Evolutionary conservation across 2,888 invertebrate species (phyloP).

Genomic region (Cephus pygmeus): DNA sequence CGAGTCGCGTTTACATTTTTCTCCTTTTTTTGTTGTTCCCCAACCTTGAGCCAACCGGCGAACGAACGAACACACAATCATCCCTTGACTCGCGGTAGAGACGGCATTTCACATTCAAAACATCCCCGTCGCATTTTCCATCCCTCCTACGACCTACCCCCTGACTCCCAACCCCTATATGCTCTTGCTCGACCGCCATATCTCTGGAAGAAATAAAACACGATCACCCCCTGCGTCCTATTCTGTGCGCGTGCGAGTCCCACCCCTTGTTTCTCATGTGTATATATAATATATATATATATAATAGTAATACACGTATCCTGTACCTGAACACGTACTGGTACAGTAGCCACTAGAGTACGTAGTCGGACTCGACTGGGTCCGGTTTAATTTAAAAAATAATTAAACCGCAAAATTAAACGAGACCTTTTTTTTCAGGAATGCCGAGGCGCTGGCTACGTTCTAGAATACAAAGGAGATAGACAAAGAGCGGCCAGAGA

Average conservation of each 20-base stretch:
- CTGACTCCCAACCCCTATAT: slow-evolving; percentile 15
- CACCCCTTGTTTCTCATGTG: not conserved
- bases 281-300: not conserved
- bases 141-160: slow-evolving; percentile 26
- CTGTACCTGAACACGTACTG: not conserved
- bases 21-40: slow-evolving; percentile 39
- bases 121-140: slow-evolving; percentile 35
- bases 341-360: not conserved
- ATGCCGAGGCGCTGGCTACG: slow-evolving; percentile 11
- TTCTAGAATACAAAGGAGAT: slow-evolving; percentile 6
- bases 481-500: not conserved
- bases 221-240: slow-evolving; percentile 24
- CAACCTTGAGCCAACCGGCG: slow-evolving; percentile 17
- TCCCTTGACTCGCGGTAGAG: slow-evolving; percentile 29
- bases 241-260: slow-evolving; percentile 22
- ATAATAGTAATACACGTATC: not conserved
- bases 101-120: slow-evolving; percentile 56
- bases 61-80: slow-evolving; percentile 39
- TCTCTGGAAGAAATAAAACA: slow-evolving; percentile 56
- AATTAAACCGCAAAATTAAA: slow-evolving; percentile 62
- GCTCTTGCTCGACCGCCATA: slow-evolving; percentile 36
- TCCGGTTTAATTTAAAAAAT: slow-evolving; percentile 61
- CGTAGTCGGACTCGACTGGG: slow-evolving; percentile 11
- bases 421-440: slow-evolving; percentile 29
- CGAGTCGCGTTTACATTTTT: slow-evolving; percentile 57